A percentile compares a stretch with the other conserved stretches of the same genome.
Evolutionary conservation across 2,797 vertebrate genomes (phyloP).

Genomic region (Thunnus albacares): DNA sequence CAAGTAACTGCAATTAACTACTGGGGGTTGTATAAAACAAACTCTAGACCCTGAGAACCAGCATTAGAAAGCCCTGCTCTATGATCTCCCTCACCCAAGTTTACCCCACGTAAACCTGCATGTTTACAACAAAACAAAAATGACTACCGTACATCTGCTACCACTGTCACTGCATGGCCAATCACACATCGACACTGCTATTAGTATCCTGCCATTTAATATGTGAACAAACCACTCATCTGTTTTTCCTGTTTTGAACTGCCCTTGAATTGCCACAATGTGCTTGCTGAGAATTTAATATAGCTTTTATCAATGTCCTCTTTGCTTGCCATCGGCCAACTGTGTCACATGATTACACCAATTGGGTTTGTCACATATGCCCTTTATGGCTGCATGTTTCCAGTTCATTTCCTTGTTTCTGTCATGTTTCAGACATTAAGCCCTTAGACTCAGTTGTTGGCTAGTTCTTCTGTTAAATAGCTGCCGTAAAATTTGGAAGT

Average conservation of each 20-base stretch:
- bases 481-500: neutral
- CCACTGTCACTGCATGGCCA: neutral
- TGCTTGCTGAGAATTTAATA: neutral
- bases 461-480: neutral
- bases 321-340: neutral
- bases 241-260: neutral
- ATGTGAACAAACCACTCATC: neutral
- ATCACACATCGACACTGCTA: neutral
- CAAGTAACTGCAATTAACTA: constrained; percentile 30
- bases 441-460: neutral
- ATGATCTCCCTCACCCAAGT: too few relatives aligned
- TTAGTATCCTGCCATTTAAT: neutral
- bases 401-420: neutral
- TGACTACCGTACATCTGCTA: neutral
- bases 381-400: neutral
- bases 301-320: neutral
- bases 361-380: neutral
- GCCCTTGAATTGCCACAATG: neutral
- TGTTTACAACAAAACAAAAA: neutral
- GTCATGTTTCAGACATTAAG: neutral
- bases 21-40: constrained; percentile 16
- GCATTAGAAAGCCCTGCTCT: constrained; percentile 1
- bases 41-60: neutral
- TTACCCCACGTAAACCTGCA: too few relatives aligned
- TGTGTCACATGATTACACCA: neutral